Conservation (phyloP, 2,797 vertebrate genomes). For the Lophius americanus region DNA sequence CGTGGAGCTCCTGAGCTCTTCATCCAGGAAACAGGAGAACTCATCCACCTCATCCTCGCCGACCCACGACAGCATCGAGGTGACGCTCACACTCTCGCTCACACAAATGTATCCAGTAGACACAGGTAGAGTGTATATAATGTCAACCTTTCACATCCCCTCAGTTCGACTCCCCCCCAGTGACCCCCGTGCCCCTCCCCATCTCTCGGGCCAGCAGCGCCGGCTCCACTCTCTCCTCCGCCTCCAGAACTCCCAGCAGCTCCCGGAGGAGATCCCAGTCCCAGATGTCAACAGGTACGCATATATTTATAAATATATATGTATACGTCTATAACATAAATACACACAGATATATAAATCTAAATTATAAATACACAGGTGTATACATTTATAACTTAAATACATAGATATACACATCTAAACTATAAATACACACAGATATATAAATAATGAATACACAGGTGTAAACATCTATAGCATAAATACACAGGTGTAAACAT, state of each 20-base stretch:
- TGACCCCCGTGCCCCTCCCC: conserved; percentile 80
- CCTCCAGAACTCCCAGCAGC: conserved; percentile 72
- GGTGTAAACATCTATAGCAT: background rate
- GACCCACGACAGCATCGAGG: conserved; percentile 90
- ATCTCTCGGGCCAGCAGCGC: conserved; percentile 83
- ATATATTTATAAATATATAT: no score
- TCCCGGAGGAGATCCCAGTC: conserved; percentile 80
- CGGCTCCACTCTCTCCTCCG: conserved; percentile 77
- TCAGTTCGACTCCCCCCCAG: conserved; percentile 83
- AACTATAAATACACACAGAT: background rate
- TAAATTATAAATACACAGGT: background rate
- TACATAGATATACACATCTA: no score
- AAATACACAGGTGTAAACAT: background rate
- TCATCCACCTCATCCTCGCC: conserved; percentile 89
- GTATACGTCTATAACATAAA: background rate
- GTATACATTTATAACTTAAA: no score
- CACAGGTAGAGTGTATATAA: no score
- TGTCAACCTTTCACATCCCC: conserved; percentile 25
- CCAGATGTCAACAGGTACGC: conserved; percentile 78
- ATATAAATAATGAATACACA: no score
- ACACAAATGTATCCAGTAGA: no score
- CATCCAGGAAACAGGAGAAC: conserved; percentile 85
- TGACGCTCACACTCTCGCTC: background rate
- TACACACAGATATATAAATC: background rate
- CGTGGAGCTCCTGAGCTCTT: conserved; percentile 85